These are phyloP conservation scores for Phoxinus phoxinus DNA, from an alignment of 2,113 vertebrate genomes.

Conservation along the genomic window DNA sequence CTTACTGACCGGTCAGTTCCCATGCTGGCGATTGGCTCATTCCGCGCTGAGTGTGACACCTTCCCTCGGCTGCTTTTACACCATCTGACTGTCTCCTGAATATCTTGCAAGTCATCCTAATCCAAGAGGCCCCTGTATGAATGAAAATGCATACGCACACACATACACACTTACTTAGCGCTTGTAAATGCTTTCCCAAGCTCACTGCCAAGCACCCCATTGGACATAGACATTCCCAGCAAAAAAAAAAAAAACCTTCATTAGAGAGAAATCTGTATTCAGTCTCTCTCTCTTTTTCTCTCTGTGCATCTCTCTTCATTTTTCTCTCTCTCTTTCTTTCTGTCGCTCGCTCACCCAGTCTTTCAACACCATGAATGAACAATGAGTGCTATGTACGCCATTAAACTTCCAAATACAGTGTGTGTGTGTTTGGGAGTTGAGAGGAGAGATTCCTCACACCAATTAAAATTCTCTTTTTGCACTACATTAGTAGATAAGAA, in stretches of 20 bases:
- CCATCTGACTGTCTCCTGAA: slow-evolving; percentile 19
- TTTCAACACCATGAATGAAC: slow-evolving; percentile 51
- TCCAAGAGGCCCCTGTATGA: slow-evolving; percentile 41
- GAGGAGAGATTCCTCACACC: slow-evolving; percentile 46
- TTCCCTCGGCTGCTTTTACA: neutral
- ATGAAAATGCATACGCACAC: slow-evolving; percentile 36
- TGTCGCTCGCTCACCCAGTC: slow-evolving; percentile 32
- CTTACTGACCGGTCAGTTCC: neutral
- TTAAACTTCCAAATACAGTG: slow-evolving; percentile 39
- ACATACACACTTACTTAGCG: slow-evolving; percentile 44
- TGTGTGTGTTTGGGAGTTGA: slow-evolving; percentile 36
- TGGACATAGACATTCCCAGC: slow-evolving; percentile 56
- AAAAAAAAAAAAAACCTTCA: slow-evolving; percentile 47
- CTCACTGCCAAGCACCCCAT: slow-evolving; percentile 59
- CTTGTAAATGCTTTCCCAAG: slow-evolving; percentile 63
- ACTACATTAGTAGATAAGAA: neutral
- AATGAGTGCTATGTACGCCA: slow-evolving; percentile 43
- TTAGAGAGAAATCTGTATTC: slow-evolving; percentile 56
- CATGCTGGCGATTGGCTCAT: neutral
- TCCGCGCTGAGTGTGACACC: neutral
- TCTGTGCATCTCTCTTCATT: slow-evolving; percentile 13
- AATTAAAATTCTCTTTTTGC: slow-evolving; percentile 52
- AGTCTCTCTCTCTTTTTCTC: slow-evolving; percentile 48
- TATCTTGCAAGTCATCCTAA: slow-evolving; percentile 49
- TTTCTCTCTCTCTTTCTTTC: slow-evolving; percentile 33